These are phyloP conservation scores for Apamea anceps DNA, from an alignment of 2,888 invertebrate genomes.

Conservation along the genomic window DNA sequence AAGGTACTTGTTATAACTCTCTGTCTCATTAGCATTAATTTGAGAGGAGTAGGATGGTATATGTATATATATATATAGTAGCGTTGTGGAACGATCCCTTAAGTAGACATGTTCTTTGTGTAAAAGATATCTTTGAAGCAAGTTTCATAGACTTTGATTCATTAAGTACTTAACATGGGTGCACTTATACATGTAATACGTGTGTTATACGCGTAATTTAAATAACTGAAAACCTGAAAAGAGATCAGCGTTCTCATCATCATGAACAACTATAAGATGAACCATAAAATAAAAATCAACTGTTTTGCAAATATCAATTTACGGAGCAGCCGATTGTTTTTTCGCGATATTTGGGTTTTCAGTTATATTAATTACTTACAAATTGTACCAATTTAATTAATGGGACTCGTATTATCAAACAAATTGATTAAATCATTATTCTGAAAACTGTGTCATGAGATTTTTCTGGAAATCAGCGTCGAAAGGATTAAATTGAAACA, in stretches of 20 bases:
- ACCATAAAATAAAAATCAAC: background rate
- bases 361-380: background rate
- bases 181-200: slow-evolving; percentile 9
- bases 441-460: background rate
- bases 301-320: background rate
- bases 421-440: background rate
- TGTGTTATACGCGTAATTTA: background rate
- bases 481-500: background rate
- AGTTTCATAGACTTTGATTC: slow-evolving; percentile 22
- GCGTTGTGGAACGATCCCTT: slow-evolving; percentile 7
- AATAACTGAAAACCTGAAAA: background rate
- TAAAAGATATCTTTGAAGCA: slow-evolving; percentile 52
- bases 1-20: background rate
- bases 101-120: slow-evolving; percentile 42
- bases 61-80: background rate
- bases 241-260: background rate
- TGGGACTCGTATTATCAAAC: slow-evolving; percentile 3
- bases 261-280: background rate
- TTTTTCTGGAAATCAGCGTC: background rate
- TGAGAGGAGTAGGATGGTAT: background rate
- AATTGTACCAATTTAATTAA: slow-evolving; percentile 5
- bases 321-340: background rate
- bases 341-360: background rate
- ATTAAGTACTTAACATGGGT: slow-evolving; percentile 19
- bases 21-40: slow-evolving; percentile 22